Evolutionary conservation across 1,140 invertebrate species (phyloP).

Genomic region (Drosophila tropicalis): DNA sequence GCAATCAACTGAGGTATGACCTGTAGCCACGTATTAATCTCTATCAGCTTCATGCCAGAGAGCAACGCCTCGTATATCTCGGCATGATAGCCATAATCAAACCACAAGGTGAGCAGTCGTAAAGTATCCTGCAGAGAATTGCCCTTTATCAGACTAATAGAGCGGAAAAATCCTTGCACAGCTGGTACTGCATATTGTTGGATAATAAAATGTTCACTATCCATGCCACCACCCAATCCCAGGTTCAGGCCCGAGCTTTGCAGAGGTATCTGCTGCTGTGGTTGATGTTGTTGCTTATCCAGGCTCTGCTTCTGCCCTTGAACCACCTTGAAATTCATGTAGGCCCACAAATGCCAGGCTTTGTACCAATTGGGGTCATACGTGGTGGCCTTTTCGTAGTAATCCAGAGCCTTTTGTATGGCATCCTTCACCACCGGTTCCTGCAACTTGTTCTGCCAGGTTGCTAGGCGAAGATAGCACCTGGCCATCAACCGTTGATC

Average conservation of each 20-base stretch:
- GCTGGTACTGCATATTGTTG: conserved; percentile 95
- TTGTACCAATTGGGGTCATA: conserved; percentile 96
- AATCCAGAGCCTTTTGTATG: conserved; percentile 92
- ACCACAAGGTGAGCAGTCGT: conserved; percentile 95
- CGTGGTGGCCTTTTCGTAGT: conserved; percentile 93
- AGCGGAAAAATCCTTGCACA: conserved; percentile 97
- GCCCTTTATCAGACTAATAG: conserved; percentile 95
- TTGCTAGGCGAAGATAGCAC: conserved; percentile 95
- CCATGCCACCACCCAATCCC: conserved; percentile 46
- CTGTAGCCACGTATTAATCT: conserved; percentile 99
- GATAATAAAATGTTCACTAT: conserved; percentile 85
- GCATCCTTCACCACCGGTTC: conserved; percentile 89
- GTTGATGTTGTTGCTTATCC: conserved; percentile 54
- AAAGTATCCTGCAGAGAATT: conserved; percentile 99
- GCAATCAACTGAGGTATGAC: conserved; percentile 99
- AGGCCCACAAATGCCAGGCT: conserved; percentile 99
- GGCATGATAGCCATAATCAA: conserved; percentile 96
- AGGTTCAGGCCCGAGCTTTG: conserved; percentile 15
- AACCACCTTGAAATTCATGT: conserved; percentile 99
- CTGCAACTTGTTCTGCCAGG: conserved; percentile 94
- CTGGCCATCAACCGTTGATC: conserved; percentile 90
- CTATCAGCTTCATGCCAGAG: conserved; percentile 95
- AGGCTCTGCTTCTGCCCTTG: conserved; percentile 87
- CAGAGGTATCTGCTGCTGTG: conserved; percentile 27
- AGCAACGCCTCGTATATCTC: conserved; percentile 97